Percentiles rank a stretch among this genome's conserved stretches.
Conservation (phyloP, 2,113 vertebrate genomes). For the Petrocephalus zakoni region DNA sequence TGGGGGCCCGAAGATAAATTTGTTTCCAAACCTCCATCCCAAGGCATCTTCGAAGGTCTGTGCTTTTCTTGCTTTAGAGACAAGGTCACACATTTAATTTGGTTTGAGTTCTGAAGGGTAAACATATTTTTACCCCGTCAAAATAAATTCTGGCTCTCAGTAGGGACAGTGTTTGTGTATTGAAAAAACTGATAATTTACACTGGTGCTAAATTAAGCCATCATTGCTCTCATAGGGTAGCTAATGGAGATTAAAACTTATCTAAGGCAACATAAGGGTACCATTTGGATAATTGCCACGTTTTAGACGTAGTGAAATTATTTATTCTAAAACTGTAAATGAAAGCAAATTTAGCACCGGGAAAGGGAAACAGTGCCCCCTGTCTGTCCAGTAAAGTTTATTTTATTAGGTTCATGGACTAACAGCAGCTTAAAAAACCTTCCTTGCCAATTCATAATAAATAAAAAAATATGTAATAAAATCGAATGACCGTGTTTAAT, state of each 20-base stretch:
- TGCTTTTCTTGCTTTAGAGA: slow-evolving; percentile 28
- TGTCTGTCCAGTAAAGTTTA: not conserved
- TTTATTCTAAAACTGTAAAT: slow-evolving; percentile 42
- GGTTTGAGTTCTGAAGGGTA: slow-evolving; percentile 39
- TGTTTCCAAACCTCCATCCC: slow-evolving; percentile 12
- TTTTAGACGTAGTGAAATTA: slow-evolving; percentile 44
- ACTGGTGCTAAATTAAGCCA: slow-evolving; percentile 21
- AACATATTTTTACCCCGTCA: slow-evolving; percentile 38
- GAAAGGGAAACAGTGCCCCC: not conserved
- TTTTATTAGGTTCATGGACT: not conserved
- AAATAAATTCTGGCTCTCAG: slow-evolving; percentile 48
- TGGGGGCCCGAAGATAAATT: not conserved
- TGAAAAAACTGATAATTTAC: slow-evolving; percentile 15
- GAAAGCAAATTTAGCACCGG: slow-evolving; percentile 30
- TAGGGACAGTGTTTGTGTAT: slow-evolving; percentile 27
- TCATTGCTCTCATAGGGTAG: slow-evolving; percentile 16
- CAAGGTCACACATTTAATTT: slow-evolving; percentile 52
- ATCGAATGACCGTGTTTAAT: not conserved
- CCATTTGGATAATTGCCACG: slow-evolving; percentile 30
- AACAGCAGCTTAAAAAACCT: not conserved
- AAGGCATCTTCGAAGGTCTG: not conserved
- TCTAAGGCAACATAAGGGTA: slow-evolving; percentile 17
- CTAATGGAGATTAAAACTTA: slow-evolving; percentile 9
- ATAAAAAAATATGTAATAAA: not conserved
- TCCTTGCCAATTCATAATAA: not conserved